These are phyloP conservation scores for Dendropsophus ebraccatus DNA, from an alignment of 2,113 vertebrate genomes.

Conservation along the genomic window DNA sequence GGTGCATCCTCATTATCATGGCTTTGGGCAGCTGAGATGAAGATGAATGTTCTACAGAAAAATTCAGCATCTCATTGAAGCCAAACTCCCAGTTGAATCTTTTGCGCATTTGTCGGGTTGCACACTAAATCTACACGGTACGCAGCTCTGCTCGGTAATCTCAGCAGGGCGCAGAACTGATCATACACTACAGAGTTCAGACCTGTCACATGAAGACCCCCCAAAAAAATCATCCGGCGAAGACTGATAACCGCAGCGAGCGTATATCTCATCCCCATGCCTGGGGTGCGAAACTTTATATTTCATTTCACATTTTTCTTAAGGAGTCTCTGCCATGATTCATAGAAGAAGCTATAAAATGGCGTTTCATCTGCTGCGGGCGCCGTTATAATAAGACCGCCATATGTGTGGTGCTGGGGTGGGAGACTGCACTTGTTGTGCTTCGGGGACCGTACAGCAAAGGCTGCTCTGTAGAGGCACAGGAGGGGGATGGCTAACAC, in stretches of 20 bases:
- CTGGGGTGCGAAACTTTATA: no score
- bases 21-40: background rate
- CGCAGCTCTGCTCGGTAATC: background rate
- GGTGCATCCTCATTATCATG: background rate
- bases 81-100: background rate
- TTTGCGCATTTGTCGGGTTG: background rate
- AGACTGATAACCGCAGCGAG: background rate
- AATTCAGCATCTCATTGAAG: background rate
- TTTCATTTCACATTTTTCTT: no score
- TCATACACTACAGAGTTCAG: no score
- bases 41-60: background rate
- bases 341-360: no score
- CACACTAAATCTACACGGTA: background rate
- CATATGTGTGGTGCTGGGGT: no score
- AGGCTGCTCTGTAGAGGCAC: no score
- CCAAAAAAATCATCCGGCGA: slow-evolving; percentile 5
- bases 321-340: no score
- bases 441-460: no score
- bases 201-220: slow-evolving; percentile 4
- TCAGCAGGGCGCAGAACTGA: background rate
- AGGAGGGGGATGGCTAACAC: no score
- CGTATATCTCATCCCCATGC: slow-evolving; percentile 13
- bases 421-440: no score
- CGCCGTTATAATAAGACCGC: no score
- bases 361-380: no score